Evolutionary conservation across 2,888 invertebrate genomes (phyloP), one percentile per base, ranked within the genome.

Genomic region (Nemotelus pantherinus): DNA sequence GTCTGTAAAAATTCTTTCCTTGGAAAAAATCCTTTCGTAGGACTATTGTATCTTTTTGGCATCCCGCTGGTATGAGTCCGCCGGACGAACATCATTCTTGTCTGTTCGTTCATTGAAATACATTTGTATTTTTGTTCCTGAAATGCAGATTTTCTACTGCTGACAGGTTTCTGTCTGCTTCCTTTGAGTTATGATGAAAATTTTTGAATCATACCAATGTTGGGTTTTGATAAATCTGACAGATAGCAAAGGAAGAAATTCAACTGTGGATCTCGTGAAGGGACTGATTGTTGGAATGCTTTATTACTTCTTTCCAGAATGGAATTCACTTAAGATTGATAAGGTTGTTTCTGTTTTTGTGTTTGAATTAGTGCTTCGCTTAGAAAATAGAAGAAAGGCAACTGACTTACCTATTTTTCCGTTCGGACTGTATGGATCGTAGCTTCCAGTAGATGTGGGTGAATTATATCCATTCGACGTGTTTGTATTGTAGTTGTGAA

Each of bases 341-440:
- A 25, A 25, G 25, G 1, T 25, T 25, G 25, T 25, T 25, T 25
- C 25, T 25, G 25, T 25, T 25, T 25, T 25, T 25, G 25, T 25
- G 25, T 25, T 25, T 25, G 25, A 25, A 25, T 25, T 25, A 25
- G 25, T 25, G 25, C 25, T 25, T 25, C 25, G 25, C 25, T 25
- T 25, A 25, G 25, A 25, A 25, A 25, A 25, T 25, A 25, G 25
- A 25, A 25, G 0, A 25, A 25, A 25, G 25, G 25, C 25, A 25
- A 25, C 25, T 4, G 10, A 77, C 93, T 92, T 83, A 95, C 95
- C 94, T 90, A 94, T 91, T 91, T 95, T 95, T 84, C 94, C 94
- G 88, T 94, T 94, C 81, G 95, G 95, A 89, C 95, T 95, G 87
- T 95, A 95, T 2, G 95, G 94, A 83, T 95, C 95, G 89, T 95